A percentile compares a stretch with the other conserved stretches of the same genome.
Conservation (phyloP, 2,797 vertebrate species). For the Diplodus sargus region DNA sequence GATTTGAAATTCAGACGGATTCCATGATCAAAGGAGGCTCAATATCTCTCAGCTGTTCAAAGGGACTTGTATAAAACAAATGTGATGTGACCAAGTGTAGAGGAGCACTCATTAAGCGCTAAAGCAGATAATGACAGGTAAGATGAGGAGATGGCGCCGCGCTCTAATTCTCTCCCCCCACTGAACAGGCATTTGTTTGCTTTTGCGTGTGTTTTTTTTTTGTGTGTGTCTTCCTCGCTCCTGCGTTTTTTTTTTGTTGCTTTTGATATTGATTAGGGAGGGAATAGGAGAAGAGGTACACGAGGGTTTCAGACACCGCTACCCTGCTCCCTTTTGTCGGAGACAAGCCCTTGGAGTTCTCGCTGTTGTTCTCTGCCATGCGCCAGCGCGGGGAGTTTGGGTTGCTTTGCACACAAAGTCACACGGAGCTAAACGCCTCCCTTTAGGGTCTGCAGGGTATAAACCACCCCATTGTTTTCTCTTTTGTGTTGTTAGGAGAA, state of each 20-base stretch:
- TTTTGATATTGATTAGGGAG: conserved; percentile 88
- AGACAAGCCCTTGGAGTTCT: conserved; percentile 76
- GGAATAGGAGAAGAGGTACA: conserved; percentile 82
- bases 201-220: conserved; percentile 70
- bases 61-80: conserved; percentile 94
- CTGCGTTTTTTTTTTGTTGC: conserved; percentile 69
- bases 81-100: conserved; percentile 97
- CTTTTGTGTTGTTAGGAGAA: conserved; percentile 68
- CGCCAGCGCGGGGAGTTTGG: conserved; percentile 72
- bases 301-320: conserved; percentile 68
- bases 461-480: conserved; percentile 75
- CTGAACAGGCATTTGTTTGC: conserved; percentile 85
- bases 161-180: conserved; percentile 80
- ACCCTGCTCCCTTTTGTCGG: conserved; percentile 78
- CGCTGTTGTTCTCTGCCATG: conserved; percentile 69
- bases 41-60: conserved; percentile 97
- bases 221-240: conserved; percentile 75
- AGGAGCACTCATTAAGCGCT: conserved; percentile 95
- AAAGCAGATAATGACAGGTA: conserved; percentile 94
- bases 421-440: conserved; percentile 80
- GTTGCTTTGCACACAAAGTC: conserved; percentile 81
- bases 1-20: conserved; percentile 95
- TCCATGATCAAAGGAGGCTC: conserved; percentile 95
- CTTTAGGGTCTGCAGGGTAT: conserved; percentile 78
- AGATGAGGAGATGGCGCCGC: conserved; percentile 83